Percentiles rank a stretch among this genome's conserved stretches.
Evolutionary conservation across 1,140 invertebrate species (phyloP).

Genomic region (Drepana arcuata): DNA sequence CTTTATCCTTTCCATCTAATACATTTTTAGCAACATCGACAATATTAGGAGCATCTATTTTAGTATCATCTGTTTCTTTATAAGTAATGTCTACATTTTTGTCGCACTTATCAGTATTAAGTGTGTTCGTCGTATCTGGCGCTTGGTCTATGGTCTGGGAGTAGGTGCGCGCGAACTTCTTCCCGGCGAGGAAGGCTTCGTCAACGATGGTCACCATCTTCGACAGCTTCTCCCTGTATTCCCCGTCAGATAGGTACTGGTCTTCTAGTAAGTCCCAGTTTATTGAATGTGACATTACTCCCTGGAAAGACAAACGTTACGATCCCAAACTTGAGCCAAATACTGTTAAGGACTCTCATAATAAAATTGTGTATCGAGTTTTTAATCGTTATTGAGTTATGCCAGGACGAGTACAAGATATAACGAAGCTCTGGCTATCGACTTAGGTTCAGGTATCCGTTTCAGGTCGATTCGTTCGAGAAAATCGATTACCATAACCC

Average conservation of each 20-base stretch:
- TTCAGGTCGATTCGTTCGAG: no score
- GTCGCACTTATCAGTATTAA: constrained; percentile 19
- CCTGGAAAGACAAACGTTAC: no score
- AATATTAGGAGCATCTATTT: no score
- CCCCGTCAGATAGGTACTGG: constrained; percentile 89
- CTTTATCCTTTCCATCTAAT: constrained; percentile 24
- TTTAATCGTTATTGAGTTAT: no score
- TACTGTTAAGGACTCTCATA: no score
- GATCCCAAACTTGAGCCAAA: no score
- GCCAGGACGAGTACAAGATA: no score
- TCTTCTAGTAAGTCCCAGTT: constrained; percentile 93
- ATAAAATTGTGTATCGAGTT: no score
- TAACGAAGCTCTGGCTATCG: no score
- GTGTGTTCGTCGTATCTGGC: constrained; percentile 9
- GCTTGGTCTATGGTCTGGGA: no score
- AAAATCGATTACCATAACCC: no score
- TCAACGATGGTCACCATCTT: constrained; percentile 84
- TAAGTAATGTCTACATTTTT: constrained; percentile 45
- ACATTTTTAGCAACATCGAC: constrained; percentile 22
- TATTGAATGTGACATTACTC: constrained; percentile 95
- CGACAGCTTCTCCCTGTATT: constrained; percentile 85
- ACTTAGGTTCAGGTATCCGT: no score
- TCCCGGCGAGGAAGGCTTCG: constrained; percentile 83
- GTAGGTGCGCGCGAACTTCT: constrained; percentile 86
- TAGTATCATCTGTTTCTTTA: constrained; percentile 27